Base-by-base conservation (phyloP, 2,113 vertebrate genomes). In the Glaucidium brasilianum region DNA sequence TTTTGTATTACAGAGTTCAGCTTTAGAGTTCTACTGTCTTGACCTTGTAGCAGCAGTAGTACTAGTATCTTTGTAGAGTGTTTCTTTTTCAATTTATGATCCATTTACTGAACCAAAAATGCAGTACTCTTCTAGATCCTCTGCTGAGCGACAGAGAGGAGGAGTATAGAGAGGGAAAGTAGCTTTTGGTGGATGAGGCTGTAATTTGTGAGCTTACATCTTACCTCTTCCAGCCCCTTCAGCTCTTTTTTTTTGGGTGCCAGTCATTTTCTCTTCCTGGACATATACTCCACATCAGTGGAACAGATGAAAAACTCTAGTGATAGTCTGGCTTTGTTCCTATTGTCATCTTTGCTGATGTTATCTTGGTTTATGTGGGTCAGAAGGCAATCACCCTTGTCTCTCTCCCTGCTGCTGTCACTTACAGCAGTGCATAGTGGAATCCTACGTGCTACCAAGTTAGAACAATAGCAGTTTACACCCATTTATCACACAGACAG, bases 381-480 rank as follows among this genome's bases (percentile, higher is more conserved):
- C 88, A 94, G 66, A 71, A 95, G 78, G 66, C 82, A 90, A 53
- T 15, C 49, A 83, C 58, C 73, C 39, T 45, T 80, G 66, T 30
- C 22, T 71, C 13, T 73, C 37, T 81, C 63, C 19, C 30, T 87
- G 66, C 69, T 94, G 90, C 92, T 92, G 76, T 89, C 80, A 79
- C 76, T 92, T 94, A 72, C 3, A 41, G 69, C 76, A 72, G 63
- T 56, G 34, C 32, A 15, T 12, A 81, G 88, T 6, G 52, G 60
- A 37, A 37, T 91, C 60, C 53, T 45, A 25, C 1, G 5, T 32
- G 23, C 27, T 81, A 78, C 75, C 45, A 73, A 72, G 41, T 84
- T 75, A 92, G 92, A 96, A 96, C 80, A 92, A 89, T 74, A 45
- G 62, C 55, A 56, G 23, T 95, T 94, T 91, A 39, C 85, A 90